Conservation (phyloP, 1,140 invertebrate species). For the Lithobius niger region DNA sequence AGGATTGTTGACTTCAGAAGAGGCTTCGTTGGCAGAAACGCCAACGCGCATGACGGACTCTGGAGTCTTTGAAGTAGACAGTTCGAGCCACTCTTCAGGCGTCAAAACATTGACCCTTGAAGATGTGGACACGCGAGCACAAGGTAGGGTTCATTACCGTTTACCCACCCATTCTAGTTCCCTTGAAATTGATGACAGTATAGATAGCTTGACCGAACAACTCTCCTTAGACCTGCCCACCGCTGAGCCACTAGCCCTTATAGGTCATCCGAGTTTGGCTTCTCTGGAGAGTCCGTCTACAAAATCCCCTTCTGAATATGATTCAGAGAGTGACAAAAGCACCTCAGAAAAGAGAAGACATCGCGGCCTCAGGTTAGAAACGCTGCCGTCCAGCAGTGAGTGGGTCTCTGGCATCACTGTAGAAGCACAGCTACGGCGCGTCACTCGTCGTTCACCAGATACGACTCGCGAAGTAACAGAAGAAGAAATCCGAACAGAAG, state of each 20-base stretch:
- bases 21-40: not conserved
- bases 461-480: slow-evolving; percentile 1
- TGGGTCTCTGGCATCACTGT: slow-evolving; percentile 4
- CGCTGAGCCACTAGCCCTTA: not conserved
- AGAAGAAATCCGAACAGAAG: not conserved
- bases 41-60: slow-evolving; percentile 5
- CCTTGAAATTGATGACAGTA: not conserved
- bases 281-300: not conserved
- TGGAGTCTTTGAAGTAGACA: slow-evolving; percentile 4
- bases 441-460: not conserved
- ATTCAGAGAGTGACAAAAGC: not conserved
- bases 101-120: not conserved
- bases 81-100: not conserved
- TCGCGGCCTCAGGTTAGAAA: not conserved
- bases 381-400: slow-evolving; percentile 2
- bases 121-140: not conserved
- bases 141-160: not conserved
- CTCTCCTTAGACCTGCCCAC: not conserved
- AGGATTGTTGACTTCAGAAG: not conserved
- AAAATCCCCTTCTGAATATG: not conserved
- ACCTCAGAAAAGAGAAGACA: not conserved
- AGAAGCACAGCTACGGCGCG: not conserved
- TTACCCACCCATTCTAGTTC: not conserved
- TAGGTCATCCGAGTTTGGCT: not conserved
- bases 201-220: not conserved